These are phyloP conservation scores for Cephus pulcher DNA, from an alignment of 2,888 invertebrate species.

Conservation along the genomic window DNA sequence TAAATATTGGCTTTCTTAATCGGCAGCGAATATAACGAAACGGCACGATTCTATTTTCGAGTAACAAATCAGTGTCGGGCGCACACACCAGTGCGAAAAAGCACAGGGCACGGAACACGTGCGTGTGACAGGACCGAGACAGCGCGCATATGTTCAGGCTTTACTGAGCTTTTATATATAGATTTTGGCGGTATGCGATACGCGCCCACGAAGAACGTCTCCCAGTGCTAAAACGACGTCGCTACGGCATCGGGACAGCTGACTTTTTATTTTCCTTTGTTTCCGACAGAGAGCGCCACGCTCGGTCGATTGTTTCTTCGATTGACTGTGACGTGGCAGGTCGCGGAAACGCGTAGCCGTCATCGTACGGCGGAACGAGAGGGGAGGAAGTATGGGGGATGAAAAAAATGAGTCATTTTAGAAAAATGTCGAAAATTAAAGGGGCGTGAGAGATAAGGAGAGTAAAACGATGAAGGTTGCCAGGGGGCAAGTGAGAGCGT, in stretches of 20 bases:
- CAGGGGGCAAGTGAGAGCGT: background rate
- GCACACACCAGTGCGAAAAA: background rate
- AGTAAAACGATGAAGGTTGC: background rate
- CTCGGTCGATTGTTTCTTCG: constrained; percentile 24
- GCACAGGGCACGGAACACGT: constrained; percentile 11
- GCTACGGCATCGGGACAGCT: background rate
- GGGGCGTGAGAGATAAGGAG: background rate
- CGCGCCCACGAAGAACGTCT: background rate
- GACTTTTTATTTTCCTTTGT: background rate
- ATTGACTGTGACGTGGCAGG: background rate
- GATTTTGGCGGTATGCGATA: background rate
- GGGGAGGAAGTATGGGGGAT: background rate
- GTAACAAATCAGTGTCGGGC: constrained; percentile 22
- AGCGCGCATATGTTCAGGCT: background rate
- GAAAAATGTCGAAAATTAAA: background rate
- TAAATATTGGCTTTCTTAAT: background rate
- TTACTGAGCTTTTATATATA: background rate
- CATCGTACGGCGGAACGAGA: background rate
- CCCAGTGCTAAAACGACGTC: background rate
- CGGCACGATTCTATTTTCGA: constrained; percentile 25
- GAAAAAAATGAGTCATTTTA: background rate
- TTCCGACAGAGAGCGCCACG: constrained; percentile 19
- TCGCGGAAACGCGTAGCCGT: background rate
- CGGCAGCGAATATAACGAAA: background rate
- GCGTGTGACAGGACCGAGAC: constrained; percentile 1